Evolutionary conservation across 2,113 vertebrate genomes (phyloP), one percentile per base, ranked within the genome.

Genomic region (Dolichallabes microphthalmus): DNA sequence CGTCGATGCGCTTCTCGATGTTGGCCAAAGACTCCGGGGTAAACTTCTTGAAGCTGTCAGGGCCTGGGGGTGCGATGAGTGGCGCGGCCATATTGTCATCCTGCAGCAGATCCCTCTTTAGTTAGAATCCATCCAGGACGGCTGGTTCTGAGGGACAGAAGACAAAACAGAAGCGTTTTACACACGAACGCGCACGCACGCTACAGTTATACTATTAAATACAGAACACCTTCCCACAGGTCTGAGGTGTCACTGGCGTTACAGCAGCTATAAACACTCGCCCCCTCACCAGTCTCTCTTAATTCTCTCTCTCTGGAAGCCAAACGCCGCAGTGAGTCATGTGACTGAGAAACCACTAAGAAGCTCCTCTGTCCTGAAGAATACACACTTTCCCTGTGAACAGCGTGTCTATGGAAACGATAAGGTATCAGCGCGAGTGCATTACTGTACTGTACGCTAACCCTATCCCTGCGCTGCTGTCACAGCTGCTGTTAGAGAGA

Each of bases 31-130:
- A 95, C 92, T 99, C 98, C 25, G 93, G 95, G 80, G 97, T 98
- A 93, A 99, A 99, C 90, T 94, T 94, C 90, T 97, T 97, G 92
- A 99, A 99, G 94, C 98, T 99, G 88, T 98, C 95, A 90, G 98
- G 98, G 96, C 98, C 98, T 91, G 98, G 98, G 91, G 98, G 96
- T 98, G 97, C 96, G 27, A 98, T 91, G 96, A 98, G 94, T 94
- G 94, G 96, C 12, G 97, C 97, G 94, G 98, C 98, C 98, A 99
- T 99, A 95, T 99, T 99, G 96, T 98, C 98, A 99, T 99, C 96
- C 97, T 99, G 98, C 97, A 97, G 96, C 96, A 95, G 94, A 94
- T 92, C 91, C 91, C 95, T 93, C 95, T 94, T 96, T 96, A 94
- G 94, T 94, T 94, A 91, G 94, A 96, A 91, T 93, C 95, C 94